These are phyloP conservation scores for Neodon shergylaensis DNA, from an alignment of 2,113 vertebrate species.

Conservation along the genomic window DNA sequence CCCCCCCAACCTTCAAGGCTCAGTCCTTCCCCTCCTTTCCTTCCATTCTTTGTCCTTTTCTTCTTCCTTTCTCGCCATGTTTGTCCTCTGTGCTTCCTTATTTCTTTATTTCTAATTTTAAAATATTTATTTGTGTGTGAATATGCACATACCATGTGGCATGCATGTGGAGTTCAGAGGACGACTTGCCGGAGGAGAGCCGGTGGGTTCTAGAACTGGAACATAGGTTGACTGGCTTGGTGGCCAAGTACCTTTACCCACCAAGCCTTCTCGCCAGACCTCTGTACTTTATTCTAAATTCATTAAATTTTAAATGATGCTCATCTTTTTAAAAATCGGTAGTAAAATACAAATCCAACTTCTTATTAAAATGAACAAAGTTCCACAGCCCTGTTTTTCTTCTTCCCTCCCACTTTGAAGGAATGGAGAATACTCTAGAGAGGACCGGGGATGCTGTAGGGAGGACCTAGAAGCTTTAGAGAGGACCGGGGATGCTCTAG, in stretches of 20 bases:
- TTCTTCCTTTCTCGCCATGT: neutral
- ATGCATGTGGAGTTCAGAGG: neutral
- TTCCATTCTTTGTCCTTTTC: neutral
- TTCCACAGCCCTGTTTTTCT: accelerated
- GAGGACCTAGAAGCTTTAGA: neutral
- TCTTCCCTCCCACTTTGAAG: neutral
- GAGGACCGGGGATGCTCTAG: too few species aligned
- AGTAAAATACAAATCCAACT: neutral
- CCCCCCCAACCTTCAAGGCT: neutral
- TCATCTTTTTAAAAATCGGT: neutral
- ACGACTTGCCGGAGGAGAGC: neutral
- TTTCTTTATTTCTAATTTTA: neutral
- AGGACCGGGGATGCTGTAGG: neutral
- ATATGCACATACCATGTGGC: neutral
- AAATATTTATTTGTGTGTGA: neutral
- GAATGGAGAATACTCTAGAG: neutral
- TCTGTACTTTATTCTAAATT: neutral
- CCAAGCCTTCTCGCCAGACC: neutral
- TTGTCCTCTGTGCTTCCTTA: neutral
- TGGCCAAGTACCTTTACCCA: neutral
- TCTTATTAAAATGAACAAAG: neutral
- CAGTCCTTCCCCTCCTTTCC: neutral
- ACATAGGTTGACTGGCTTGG: neutral
- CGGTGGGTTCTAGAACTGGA: neutral
- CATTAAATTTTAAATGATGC: neutral